Conservation (phyloP, 2,888 invertebrate genomes). For the Cheilosia vernalis region DNA sequence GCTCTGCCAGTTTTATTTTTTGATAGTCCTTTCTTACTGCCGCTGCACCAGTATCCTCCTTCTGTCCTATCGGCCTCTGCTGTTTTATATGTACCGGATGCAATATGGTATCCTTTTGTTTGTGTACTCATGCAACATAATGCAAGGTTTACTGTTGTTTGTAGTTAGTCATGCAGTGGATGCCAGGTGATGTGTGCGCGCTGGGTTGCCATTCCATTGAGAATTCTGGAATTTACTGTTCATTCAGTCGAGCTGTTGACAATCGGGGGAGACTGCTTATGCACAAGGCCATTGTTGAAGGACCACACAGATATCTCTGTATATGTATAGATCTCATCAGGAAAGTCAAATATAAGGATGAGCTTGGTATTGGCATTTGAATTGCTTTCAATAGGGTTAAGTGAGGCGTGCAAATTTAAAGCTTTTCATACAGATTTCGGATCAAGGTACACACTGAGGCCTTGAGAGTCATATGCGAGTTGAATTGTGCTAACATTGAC, state of each 20-base stretch:
- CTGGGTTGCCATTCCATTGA: conserved; percentile 21
- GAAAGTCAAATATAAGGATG: conserved; percentile 56
- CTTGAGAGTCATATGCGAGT: no score
- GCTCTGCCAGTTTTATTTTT: conserved; percentile 7
- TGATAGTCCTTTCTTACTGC: conserved; percentile 47
- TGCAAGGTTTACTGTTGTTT: conserved; percentile 55
- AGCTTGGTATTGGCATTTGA: conserved; percentile 39
- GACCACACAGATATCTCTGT: conserved; percentile 32
- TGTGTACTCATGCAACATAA: conserved; percentile 44
- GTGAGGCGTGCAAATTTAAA: not conserved
- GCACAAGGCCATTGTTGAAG: conserved; percentile 58
- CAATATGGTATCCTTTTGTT: conserved; percentile 45
- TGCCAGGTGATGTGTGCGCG: conserved; percentile 28
- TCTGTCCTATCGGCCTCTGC: conserved; percentile 5
- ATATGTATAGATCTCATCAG: conserved; percentile 23
- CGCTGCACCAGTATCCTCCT: conserved; percentile 4
- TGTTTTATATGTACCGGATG: conserved; percentile 50
- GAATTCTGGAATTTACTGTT: conserved; percentile 46
- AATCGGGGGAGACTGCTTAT: conserved; percentile 34
- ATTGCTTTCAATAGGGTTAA: conserved; percentile 1
- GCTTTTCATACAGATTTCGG: not conserved
- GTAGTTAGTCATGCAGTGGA: conserved; percentile 42
- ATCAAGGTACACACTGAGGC: no score
- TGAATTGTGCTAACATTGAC: no score
- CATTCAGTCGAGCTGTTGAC: conserved; percentile 51